Percentiles rank a stretch among this genome's conserved stretches.
phyloP scores from a whole-genome alignment of 1,140 invertebrate genomes.

The Artemia franciscana region DNA sequence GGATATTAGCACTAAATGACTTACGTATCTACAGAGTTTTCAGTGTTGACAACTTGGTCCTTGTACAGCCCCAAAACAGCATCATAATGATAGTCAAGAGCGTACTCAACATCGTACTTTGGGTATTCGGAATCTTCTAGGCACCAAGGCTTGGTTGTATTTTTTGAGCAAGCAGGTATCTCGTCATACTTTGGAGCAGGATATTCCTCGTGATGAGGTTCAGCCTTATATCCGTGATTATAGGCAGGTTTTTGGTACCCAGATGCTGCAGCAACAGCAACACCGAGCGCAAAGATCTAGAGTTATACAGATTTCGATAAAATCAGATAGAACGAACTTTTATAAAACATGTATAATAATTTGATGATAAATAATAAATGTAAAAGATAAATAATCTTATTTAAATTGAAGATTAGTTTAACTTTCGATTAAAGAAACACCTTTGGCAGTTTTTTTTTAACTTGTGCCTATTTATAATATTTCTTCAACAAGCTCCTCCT shows the following conservation, averaged over 20 bases:
- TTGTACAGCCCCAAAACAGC: constrained; percentile 13
- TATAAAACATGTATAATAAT: too few relatives aligned
- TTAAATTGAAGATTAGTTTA: too few relatives aligned
- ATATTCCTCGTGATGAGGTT: neutral
- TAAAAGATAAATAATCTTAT: too few relatives aligned
- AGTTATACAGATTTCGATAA: too few relatives aligned
- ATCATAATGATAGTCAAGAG: constrained; percentile 12
- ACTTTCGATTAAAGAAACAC: too few relatives aligned
- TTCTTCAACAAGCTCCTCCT: too few relatives aligned
- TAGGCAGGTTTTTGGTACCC: neutral
- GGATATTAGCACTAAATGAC: neutral
- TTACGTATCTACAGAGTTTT: constrained; percentile 12
- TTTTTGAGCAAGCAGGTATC: constrained; percentile 13
- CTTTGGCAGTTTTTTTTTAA: too few relatives aligned
- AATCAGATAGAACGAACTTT: too few relatives aligned
- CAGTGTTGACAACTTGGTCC: constrained; percentile 13
- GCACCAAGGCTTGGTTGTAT: constrained; percentile 15
- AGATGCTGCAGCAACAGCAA: neutral
- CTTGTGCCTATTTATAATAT: too few relatives aligned
- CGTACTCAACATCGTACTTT: constrained; percentile 10
- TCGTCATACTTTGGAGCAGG: constrained; percentile 1
- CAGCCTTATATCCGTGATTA: neutral
- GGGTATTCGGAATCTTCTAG: constrained; percentile 15
- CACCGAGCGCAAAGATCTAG: neutral
- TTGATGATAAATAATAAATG: too few relatives aligned